Conservation (phyloP, 2,888 invertebrate species). For the Drosophila helvetica region DNA sequence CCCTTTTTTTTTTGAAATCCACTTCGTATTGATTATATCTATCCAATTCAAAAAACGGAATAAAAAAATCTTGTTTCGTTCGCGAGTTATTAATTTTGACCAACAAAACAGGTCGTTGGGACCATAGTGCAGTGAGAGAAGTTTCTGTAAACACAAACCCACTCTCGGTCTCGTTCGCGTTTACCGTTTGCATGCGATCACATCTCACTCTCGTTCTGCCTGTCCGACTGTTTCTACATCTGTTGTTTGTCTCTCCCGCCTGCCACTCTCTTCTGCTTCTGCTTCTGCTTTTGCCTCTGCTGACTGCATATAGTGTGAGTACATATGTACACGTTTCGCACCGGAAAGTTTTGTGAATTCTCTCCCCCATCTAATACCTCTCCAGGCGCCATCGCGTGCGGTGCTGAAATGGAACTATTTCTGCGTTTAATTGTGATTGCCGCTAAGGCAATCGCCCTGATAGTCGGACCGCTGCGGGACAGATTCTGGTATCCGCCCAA, state of each 20-base stretch:
- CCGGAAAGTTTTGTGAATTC: neutral
- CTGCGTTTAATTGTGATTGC: conserved; percentile 62
- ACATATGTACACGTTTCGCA: neutral
- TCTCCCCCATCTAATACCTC: conserved; percentile 9
- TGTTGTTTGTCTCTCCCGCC: neutral
- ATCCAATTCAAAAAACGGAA: too few relatives aligned
- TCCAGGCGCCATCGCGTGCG: neutral
- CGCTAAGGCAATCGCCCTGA: conserved; percentile 45
- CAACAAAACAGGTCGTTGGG: too few relatives aligned
- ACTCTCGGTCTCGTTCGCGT: neutral
- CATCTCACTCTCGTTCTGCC: neutral
- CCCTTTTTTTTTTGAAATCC: too few relatives aligned
- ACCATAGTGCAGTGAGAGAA: too few relatives aligned
- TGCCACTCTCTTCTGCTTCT: neutral
- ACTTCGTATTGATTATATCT: too few relatives aligned
- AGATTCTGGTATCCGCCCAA: conserved; percentile 10
- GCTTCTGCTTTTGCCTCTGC: neutral
- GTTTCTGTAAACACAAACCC: neutral
- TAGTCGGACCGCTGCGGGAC: conserved; percentile 37
- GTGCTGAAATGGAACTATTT: conserved; percentile 68
- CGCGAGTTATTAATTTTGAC: too few relatives aligned
- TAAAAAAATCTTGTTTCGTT: too few relatives aligned
- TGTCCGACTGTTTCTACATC: neutral
- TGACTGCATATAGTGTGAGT: neutral
- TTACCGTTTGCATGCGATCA: neutral